These are phyloP conservation scores for fruit fly (Drosophila melanogaster) DNA, from an alignment of 1,140 invertebrate species.

Conservation along the genomic window Release_6_plus_ISO1_MT NT_033779.5:1144001-1144500, in stretches of 20 bases:
- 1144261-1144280: conserved; percentile 8
- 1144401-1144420: conserved; percentile 8
- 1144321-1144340: conserved; percentile 24
- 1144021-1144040: background rate
- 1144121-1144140: background rate
- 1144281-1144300: conserved; percentile 17
- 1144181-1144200: no score
- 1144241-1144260: background rate
- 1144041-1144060: background rate
- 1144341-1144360: conserved; percentile 19
- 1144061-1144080: background rate
- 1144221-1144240: no score
- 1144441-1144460: conserved; percentile 25
- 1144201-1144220: no score
- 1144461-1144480: background rate
- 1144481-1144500: background rate
- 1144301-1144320: conserved; percentile 21
- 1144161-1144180: no score
- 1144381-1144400: conserved; percentile 16
- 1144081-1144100: background rate
- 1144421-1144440: conserved; percentile 2
- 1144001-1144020: no score
- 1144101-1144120: background rate
- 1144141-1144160: no score
- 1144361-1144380: conserved; percentile 16